Conservation (phyloP, 1,140 invertebrate species). For the Drosophila bifasciata region DNA sequence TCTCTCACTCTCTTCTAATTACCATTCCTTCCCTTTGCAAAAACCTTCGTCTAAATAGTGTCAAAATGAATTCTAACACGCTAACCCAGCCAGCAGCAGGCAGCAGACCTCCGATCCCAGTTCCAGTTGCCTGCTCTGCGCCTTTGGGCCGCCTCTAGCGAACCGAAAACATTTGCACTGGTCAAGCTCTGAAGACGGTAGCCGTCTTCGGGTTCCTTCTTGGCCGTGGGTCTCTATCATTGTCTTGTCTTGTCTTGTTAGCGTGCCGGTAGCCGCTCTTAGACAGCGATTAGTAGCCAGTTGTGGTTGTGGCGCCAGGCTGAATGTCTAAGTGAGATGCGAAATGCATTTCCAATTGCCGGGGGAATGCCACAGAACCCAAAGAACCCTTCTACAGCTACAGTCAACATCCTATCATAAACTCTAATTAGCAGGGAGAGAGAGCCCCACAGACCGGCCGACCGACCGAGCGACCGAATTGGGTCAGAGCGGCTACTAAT, state of each 20-base stretch:
- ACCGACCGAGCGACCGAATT: slow-evolving; percentile 35
- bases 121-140: slow-evolving; percentile 6
- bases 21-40: slow-evolving; percentile 52
- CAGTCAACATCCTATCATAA: slow-evolving; percentile 16
- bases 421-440: slow-evolving; percentile 46
- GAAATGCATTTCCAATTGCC: slow-evolving; percentile 20
- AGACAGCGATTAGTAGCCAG: slow-evolving; percentile 48
- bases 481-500: slow-evolving; percentile 66
- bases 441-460: too few species aligned
- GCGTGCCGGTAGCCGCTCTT: slow-evolving; percentile 36
- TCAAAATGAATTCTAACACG: slow-evolving; percentile 78
- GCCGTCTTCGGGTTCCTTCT: too few species aligned
- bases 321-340: slow-evolving; percentile 41
- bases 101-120: background rate
- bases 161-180: slow-evolving; percentile 33
- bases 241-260: slow-evolving; percentile 51
- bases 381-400: slow-evolving; percentile 1
- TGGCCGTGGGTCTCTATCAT: slow-evolving; percentile 19
- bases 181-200: slow-evolving; percentile 7
- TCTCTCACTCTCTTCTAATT: slow-evolving; percentile 56
- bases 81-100: slow-evolving; percentile 12
- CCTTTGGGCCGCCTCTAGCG: background rate
- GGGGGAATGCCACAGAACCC: slow-evolving; percentile 12
- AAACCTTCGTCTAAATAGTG: slow-evolving; percentile 65
- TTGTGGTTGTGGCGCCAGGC: slow-evolving; percentile 34